A percentile compares a stretch with the other conserved stretches of the same genome.
These are phyloP conservation scores for Phylloscopus trochiloides DNA, from an alignment of 2,113 vertebrate genomes.

Conservation along the genomic window DNA sequence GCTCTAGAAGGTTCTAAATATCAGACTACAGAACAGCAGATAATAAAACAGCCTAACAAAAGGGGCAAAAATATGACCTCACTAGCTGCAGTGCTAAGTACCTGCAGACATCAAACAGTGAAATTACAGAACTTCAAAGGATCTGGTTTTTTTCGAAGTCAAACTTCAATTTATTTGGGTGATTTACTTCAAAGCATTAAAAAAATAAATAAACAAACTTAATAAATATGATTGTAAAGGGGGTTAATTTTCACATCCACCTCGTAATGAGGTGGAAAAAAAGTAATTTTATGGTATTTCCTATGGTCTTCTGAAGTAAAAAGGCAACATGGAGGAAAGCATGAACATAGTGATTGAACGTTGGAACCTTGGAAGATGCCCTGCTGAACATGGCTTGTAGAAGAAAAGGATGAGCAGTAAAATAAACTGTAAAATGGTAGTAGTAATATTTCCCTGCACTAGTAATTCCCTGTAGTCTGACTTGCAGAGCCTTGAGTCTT, in stretches of 20 bases:
- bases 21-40: neutral
- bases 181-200: neutral
- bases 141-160: neutral
- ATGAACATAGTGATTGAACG: neutral
- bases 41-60: neutral
- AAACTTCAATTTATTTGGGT: neutral
- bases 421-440: accelerated
- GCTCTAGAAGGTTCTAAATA: neutral
- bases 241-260: neutral
- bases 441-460: too few species aligned
- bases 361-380: neutral
- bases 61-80: neutral
- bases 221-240: neutral
- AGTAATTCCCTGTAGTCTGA: neutral
- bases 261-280: neutral
- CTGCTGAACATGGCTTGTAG: neutral
- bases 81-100: neutral
- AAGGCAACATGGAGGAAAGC: neutral
- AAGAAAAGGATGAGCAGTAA: neutral
- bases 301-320: neutral
- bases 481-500: neutral
- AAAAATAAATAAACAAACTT: neutral
- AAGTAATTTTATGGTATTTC: neutral
- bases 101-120: neutral
- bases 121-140: neutral